Conservation (phyloP, 2,113 vertebrate genomes). For the Sylvietta virens region DNA sequence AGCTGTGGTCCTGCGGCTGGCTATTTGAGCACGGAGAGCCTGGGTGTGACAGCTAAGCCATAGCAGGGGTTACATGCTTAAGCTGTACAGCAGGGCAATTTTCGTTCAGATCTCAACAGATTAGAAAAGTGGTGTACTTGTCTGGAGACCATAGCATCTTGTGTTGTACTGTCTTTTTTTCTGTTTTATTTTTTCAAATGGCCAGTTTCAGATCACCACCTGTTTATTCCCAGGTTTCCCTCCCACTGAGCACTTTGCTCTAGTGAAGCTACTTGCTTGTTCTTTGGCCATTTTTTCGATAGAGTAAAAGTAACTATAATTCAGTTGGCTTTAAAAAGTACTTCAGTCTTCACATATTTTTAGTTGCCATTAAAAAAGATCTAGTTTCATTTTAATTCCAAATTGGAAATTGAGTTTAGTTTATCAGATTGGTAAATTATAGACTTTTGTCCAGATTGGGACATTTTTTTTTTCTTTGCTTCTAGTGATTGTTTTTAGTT, state of each 20-base stretch:
- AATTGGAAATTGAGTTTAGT: constrained; percentile 92
- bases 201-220: constrained; percentile 51
- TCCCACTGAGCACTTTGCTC: neutral
- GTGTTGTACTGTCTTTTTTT: neutral
- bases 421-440: constrained; percentile 99
- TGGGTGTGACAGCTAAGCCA: neutral
- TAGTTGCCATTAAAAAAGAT: constrained; percentile 64
- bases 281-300: neutral
- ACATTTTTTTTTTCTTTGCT: constrained; percentile 60
- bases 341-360: neutral
- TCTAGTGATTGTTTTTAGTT: constrained; percentile 43
- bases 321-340: constrained; percentile 3
- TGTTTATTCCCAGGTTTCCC: neutral
- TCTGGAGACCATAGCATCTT: constrained; percentile 19
- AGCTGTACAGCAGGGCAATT: neutral
- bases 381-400: constrained; percentile 86
- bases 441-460: constrained; percentile 87
- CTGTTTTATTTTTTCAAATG: neutral
- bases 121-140: constrained; percentile 10
- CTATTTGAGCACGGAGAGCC: neutral
- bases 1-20: neutral
- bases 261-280: neutral
- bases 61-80: neutral
- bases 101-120: neutral
- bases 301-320: constrained; percentile 15